Conservation (phyloP, 1,140 invertebrate species). For the Drosophila prosaltans region DNA sequence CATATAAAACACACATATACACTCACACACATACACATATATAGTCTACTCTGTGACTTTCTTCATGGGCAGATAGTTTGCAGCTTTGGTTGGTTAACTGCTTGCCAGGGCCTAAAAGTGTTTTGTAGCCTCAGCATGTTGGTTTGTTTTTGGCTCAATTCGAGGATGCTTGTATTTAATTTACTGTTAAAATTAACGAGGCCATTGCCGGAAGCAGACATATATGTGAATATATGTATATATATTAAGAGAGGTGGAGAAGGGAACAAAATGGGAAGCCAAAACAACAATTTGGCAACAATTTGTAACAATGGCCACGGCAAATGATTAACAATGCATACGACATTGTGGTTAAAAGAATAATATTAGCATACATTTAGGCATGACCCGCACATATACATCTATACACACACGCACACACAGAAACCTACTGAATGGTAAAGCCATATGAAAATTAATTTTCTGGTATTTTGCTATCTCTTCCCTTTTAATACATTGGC, state of each 20-base stretch:
- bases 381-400: constrained; percentile 18
- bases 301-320: constrained; percentile 77
- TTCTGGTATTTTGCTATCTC: constrained; percentile 61
- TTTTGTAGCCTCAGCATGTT: constrained; percentile 15
- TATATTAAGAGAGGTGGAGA: constrained; percentile 6
- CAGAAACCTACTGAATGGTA: constrained; percentile 14
- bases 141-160: constrained; percentile 40
- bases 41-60: no score
- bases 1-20: neutral
- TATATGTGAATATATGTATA: constrained; percentile 5
- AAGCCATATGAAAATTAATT: constrained; percentile 73
- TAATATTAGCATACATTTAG: constrained; percentile 76
- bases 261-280: constrained; percentile 42
- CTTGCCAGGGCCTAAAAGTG: constrained; percentile 17
- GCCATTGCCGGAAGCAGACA: constrained; percentile 36
- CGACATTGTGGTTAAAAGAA: constrained; percentile 79
- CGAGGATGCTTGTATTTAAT: constrained; percentile 73
- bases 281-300: constrained; percentile 78
- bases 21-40: no score
- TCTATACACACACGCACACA: neutral
- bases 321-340: constrained; percentile 80
- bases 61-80: constrained; percentile 19
- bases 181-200: constrained; percentile 79
- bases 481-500: constrained; percentile 48
- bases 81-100: constrained; percentile 45